These are phyloP conservation scores for Clamator glandarius DNA, from an alignment of 2,797 vertebrate species.

Conservation along the genomic window DNA sequence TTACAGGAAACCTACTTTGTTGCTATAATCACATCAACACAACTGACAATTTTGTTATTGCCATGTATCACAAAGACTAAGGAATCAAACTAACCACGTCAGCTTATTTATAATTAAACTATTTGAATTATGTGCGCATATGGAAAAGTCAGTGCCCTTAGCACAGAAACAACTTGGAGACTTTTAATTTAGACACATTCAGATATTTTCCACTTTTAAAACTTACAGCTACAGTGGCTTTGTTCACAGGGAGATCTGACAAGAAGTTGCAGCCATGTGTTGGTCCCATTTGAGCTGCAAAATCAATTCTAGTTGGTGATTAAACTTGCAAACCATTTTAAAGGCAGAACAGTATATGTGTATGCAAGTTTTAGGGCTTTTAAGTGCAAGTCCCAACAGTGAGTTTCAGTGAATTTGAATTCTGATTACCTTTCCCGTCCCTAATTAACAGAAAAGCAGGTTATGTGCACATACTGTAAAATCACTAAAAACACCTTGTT, in stretches of 20 bases:
- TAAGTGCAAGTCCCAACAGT: conserved; percentile 70
- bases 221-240: not conserved
- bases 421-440: conserved; percentile 71
- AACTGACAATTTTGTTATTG: conserved; percentile 20
- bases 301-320: conserved; percentile 65
- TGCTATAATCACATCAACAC: not conserved
- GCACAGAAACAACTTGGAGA: not conserved
- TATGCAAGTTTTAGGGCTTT: conserved; percentile 61
- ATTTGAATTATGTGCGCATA: not conserved
- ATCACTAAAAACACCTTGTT: conserved; percentile 15
- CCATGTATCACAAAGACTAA: not conserved
- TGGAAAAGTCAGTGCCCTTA: conserved; percentile 2
- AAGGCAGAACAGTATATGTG: conserved; percentile 32
- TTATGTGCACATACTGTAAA: conserved; percentile 63
- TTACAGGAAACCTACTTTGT: conserved; percentile 35
- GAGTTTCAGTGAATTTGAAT: conserved; percentile 73
- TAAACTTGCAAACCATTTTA: conserved; percentile 77
- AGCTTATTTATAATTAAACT: conserved; percentile 26
- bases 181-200: conserved; percentile 30
- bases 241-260: conserved; percentile 20
- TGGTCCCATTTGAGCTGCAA: conserved; percentile 55
- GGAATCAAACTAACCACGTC: not conserved
- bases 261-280: not conserved
- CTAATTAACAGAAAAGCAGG: conserved; percentile 72
- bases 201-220: conserved; percentile 54